phyloP scores from a whole-genome alignment of 2,888 invertebrate species.

The Dasypogon diadema region DNA sequence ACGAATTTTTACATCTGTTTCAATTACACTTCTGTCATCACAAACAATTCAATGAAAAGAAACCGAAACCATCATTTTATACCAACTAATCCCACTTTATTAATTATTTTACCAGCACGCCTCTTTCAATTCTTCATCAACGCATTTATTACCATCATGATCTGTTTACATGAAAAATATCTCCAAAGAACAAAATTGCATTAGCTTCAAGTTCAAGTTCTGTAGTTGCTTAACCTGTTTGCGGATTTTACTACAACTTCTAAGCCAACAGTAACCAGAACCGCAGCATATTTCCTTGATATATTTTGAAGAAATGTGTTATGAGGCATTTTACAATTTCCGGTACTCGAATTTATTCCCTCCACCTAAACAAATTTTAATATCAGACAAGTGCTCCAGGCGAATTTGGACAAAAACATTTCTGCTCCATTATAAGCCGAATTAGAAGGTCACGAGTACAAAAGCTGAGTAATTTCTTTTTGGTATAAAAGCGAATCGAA shows the following conservation, averaged over 20 bases:
- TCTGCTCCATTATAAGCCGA: conserved; percentile 35
- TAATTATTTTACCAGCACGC: too few species aligned
- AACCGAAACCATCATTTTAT: too few species aligned
- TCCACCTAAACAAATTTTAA: neutral
- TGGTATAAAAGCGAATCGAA: conserved; percentile 38
- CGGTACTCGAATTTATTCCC: conserved; percentile 30
- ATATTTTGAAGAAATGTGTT: neutral
- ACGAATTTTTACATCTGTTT: too few species aligned
- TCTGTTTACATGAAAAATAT: too few species aligned
- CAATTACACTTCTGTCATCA: too few species aligned
- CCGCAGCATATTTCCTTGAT: neutral
- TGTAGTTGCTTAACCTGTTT: neutral
- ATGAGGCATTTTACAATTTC: conserved; percentile 6
- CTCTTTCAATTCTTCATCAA: too few species aligned
- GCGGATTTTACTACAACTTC: neutral
- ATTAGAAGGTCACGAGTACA: conserved; percentile 34
- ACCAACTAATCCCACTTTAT: too few species aligned
- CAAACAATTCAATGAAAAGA: too few species aligned
- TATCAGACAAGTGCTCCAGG: conserved; percentile 9
- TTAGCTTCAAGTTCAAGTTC: neutral
- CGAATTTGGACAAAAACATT: neutral
- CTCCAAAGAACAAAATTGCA: too few species aligned
- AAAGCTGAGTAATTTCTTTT: conserved; percentile 37
- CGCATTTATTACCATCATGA: too few species aligned
- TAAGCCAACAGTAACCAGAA: neutral